These are phyloP conservation scores for Nycticryphes semicollaris DNA, from an alignment of 2,113 vertebrate species.

Conservation along the genomic window DNA sequence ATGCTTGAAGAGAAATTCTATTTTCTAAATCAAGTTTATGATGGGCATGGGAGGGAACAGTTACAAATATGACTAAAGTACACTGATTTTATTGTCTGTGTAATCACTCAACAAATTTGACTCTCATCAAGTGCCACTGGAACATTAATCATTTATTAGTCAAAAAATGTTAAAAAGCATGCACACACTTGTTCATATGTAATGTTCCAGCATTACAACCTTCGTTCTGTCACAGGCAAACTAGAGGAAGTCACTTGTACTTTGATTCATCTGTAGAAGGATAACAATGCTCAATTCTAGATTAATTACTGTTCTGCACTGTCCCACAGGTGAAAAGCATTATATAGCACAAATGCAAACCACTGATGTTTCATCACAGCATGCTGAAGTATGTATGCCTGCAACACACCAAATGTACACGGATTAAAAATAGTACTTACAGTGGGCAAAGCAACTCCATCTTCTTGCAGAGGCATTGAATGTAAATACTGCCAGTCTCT, in stretches of 20 bases:
- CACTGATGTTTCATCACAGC: neutral
- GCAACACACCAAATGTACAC: neutral
- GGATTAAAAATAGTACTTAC: constrained; percentile 35
- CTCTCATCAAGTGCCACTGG: neutral
- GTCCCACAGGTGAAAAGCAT: neutral
- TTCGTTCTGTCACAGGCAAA: neutral
- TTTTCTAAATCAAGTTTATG: neutral
- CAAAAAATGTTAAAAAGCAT: neutral
- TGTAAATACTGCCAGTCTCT: constrained; percentile 72
- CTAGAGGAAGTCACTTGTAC: neutral
- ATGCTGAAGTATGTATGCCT: neutral
- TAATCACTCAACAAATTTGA: neutral
- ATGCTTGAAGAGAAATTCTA: neutral
- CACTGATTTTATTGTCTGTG: neutral
- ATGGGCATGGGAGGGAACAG: neutral
- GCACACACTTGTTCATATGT: neutral
- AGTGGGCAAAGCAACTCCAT: constrained; percentile 44
- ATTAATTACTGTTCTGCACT: neutral
- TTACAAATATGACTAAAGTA: neutral
- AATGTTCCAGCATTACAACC: neutral
- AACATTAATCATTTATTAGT: neutral
- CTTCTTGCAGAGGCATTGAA: constrained; percentile 80
- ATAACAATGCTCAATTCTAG: neutral
- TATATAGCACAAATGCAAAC: neutral
- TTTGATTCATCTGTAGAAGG: neutral